Evolutionary conservation across 2,888 invertebrate genomes (phyloP), one percentile per base, ranked within the genome.

Genomic region (Hemicrepidius hirtus): DNA sequence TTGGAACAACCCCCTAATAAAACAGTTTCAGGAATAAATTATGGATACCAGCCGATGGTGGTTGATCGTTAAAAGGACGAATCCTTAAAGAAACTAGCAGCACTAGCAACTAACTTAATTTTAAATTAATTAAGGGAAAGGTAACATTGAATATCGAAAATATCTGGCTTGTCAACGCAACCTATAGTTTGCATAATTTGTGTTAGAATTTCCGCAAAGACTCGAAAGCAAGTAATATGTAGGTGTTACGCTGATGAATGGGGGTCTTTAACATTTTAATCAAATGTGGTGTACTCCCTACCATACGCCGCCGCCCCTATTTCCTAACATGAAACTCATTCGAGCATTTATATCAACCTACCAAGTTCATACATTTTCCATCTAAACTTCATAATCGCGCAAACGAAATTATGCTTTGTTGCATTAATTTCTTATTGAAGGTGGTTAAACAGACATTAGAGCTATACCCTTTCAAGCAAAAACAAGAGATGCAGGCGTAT

Each of bases 371-470:
- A 57, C 57, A 37, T 37, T 57, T 57, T 40, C 57, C 18, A 20
- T 40, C 16, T 12, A 10, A 37, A 18, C 57, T 37, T 53, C 28
- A 12, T 28, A 13, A 53, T 32, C 28, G 13, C n/a, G 53, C 53
- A 28, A 28, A 53, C 28, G 24, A 53, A 53, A 24, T 53, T 53
- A 24, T 20, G 57, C 57, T 57, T 57, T 57, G 57, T 57, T 57
- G 57, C 57, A 57, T 57, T 57, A 57, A 57, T 57, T 57, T 57
- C 57, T 57, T 57, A 57, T 40, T 57, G 57, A 18, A 35, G 4
- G 57, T 16, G 37, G 57, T 57, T 20, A 18, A 37, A 20, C 57
- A 57, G 57, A 57, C 57, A 37, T 57, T 35, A 57, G 37, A 16
- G 10, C 21, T 5, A 37, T 16, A 13, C 57, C 44, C 16, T 60